Percentiles rank a stretch among this genome's conserved stretches.
phyloP scores from a whole-genome alignment of 2,888 invertebrate genomes.

The Ormyrus rosae region DNA sequence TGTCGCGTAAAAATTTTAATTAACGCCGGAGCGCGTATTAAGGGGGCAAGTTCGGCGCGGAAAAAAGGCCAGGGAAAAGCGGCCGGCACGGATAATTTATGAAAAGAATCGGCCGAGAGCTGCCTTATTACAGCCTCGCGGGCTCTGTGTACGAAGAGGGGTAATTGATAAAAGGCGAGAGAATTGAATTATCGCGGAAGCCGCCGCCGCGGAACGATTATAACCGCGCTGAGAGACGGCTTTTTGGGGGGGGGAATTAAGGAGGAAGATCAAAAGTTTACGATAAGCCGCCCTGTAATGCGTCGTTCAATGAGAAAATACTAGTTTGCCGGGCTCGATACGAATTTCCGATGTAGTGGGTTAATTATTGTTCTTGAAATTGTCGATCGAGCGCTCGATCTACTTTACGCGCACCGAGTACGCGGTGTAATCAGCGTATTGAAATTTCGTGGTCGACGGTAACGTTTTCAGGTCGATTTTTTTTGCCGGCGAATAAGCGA shows the following conservation, averaged over 20 bases:
- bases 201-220: neutral
- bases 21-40: constrained; percentile 44
- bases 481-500: too few species aligned
- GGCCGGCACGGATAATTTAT: constrained; percentile 49
- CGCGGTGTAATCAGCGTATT: too few species aligned
- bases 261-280: too few species aligned
- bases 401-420: too few species aligned
- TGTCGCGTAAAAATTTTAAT: constrained; percentile 58
- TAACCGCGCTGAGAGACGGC: neutral
- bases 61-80: neutral
- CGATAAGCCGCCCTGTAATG: too few species aligned
- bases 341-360: too few species aligned
- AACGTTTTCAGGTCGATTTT: too few species aligned
- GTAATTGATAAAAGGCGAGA: neutral
- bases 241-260: too few species aligned
- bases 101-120: constrained; percentile 33
- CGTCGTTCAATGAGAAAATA: too few species aligned
- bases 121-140: constrained; percentile 40
- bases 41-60: neutral
- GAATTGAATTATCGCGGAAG: neutral
- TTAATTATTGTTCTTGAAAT: too few species aligned
- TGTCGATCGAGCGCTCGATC: too few species aligned
- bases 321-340: neutral
- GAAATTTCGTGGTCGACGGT: too few species aligned
- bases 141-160: neutral